A percentile compares a stretch with the other conserved stretches of the same genome.
Conservation (phyloP, 1,140 invertebrate species). For the Subanguina moxae region DNA sequence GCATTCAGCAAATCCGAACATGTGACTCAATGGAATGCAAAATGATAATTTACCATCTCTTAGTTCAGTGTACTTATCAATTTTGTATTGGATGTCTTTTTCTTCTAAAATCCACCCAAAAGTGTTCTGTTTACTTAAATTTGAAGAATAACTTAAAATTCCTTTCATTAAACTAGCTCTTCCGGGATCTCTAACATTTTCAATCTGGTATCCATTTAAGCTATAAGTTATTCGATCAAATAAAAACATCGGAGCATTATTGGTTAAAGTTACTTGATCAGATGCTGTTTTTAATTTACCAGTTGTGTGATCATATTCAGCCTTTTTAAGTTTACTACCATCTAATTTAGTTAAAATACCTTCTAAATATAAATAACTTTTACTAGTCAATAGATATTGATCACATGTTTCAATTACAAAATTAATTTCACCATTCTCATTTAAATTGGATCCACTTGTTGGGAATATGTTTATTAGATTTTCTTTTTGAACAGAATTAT, state of each 20-base stretch:
- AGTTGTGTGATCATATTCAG: too few relatives aligned
- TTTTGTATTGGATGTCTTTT: constrained; percentile 14
- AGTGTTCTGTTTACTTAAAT: constrained; percentile 32
- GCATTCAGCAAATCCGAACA: constrained; percentile 35
- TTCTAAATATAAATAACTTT: constrained; percentile 39
- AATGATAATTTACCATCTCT: constrained; percentile 28
- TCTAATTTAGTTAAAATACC: constrained; percentile 21
- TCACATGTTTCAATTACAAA: constrained; percentile 34
- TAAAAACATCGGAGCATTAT: constrained; percentile 20
- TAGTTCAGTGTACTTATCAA: constrained; percentile 26
- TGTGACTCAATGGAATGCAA: constrained; percentile 30
- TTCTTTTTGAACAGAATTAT: constrained; percentile 34
- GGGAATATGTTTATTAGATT: constrained; percentile 30
- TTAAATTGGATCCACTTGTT: constrained; percentile 32
- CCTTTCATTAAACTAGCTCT: constrained; percentile 38
- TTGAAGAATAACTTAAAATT: constrained; percentile 25
- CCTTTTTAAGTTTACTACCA: constrained; percentile 7
- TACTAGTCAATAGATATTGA: constrained; percentile 33
- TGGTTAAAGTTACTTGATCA: constrained; percentile 14
- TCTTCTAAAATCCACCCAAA: constrained; percentile 33
- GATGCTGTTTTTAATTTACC: neutral
- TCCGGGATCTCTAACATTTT: constrained; percentile 27
- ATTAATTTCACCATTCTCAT: constrained; percentile 43
- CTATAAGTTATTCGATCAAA: constrained; percentile 17
- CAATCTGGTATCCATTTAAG: constrained; percentile 5